phyloP scores from a whole-genome alignment of 1,140 invertebrate species.

The Ladona fulva region DNA sequence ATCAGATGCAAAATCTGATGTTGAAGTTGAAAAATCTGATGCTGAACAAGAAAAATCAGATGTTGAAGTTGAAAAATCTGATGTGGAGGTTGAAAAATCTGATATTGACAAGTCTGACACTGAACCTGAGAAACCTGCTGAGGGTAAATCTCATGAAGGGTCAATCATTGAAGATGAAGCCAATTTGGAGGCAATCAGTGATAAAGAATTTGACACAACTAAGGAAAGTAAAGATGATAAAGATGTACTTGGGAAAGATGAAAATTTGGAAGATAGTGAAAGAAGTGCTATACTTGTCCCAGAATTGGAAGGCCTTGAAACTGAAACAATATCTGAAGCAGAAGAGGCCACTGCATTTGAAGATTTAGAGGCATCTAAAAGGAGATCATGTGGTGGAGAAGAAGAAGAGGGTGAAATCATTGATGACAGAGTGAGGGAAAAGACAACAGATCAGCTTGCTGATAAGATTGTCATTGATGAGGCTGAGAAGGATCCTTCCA shows the following conservation, averaged over 20 bases:
- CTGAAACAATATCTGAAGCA: slow-evolving; percentile 58
- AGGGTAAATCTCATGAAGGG: slow-evolving; percentile 21
- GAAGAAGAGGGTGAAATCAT: slow-evolving; percentile 46
- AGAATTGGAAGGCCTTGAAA: slow-evolving; percentile 52
- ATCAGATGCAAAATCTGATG: slow-evolving; percentile 16
- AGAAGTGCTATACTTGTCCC: slow-evolving; percentile 20
- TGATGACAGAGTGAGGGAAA: slow-evolving; percentile 32
- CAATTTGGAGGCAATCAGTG: slow-evolving; percentile 7
- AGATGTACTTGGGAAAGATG: slow-evolving; percentile 15
- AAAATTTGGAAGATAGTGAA: slow-evolving; percentile 19
- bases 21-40: not conserved
- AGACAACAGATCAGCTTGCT: slow-evolving; percentile 23
- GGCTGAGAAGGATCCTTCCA: slow-evolving; percentile 30
- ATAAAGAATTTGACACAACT: slow-evolving; percentile 7
- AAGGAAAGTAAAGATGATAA: slow-evolving; percentile 16
- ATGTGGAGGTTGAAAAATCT: slow-evolving; percentile 17
- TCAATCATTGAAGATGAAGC: slow-evolving; percentile 19
- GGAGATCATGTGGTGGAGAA: slow-evolving; percentile 16
- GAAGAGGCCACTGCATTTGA: slow-evolving; percentile 28
- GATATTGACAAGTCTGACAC: slow-evolving; percentile 14
- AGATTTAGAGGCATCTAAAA: slow-evolving; percentile 16
- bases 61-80: slow-evolving; percentile 15
- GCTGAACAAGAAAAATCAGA: slow-evolving; percentile 11
- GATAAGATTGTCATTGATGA: slow-evolving; percentile 33
- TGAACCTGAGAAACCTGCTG: slow-evolving; percentile 19